These are phyloP conservation scores for Silurus aristotelis DNA, from an alignment of 2,797 vertebrate species.

Conservation along the genomic window DNA sequence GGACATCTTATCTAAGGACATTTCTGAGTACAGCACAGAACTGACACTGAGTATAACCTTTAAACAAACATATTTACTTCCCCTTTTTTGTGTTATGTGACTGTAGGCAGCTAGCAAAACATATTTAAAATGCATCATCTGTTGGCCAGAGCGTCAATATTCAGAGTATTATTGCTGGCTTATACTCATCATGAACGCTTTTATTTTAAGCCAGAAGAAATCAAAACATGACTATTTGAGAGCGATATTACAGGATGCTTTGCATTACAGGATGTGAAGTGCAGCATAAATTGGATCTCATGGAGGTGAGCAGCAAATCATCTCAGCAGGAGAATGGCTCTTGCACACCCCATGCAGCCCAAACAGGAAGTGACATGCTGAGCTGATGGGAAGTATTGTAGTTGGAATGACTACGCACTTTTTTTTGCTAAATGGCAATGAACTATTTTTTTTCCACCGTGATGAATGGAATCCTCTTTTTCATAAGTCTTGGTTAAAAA, in stretches of 20 bases:
- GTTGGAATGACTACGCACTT: neutral
- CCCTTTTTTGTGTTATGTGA: neutral
- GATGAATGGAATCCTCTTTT: conserved; percentile 1
- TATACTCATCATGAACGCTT: neutral
- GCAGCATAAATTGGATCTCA: conserved; percentile 11
- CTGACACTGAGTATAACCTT: neutral
- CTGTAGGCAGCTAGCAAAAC: neutral
- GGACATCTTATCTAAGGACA: neutral
- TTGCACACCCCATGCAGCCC: neutral
- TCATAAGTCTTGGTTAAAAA: conserved; percentile 15
- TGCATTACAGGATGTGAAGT: neutral
- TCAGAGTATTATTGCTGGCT: neutral
- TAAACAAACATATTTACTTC: neutral
- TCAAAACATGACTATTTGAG: neutral
- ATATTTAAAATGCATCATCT: neutral
- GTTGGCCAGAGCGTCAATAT: neutral
- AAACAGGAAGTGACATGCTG: conserved; percentile 42
- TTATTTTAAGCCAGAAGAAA: neutral
- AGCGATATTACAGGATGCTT: neutral
- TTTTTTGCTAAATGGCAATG: neutral
- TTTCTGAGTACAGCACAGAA: neutral
- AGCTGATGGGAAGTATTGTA: conserved; percentile 7
- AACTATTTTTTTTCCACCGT: neutral
- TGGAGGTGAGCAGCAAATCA: conserved; percentile 9
- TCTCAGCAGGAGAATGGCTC: conserved; percentile 23